These are phyloP conservation scores for Nematolebias whitei DNA, from an alignment of 2,113 vertebrate species.

Conservation along the genomic window DNA sequence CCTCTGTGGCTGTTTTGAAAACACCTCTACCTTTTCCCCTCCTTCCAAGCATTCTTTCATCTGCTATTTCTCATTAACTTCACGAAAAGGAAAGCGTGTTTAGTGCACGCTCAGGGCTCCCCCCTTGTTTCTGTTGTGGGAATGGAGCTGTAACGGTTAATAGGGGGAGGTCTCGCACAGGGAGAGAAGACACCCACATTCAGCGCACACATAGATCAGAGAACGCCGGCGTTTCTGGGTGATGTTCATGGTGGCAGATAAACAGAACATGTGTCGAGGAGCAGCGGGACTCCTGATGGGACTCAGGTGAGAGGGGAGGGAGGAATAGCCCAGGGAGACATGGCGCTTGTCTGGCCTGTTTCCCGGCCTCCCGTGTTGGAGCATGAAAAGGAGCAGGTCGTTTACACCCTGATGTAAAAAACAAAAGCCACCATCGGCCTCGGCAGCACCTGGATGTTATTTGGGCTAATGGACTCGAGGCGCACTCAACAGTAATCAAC, in stretches of 20 bases:
- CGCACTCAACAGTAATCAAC: conserved; percentile 78
- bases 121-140: conserved; percentile 67
- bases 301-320: conserved; percentile 63
- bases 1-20: conserved; percentile 72
- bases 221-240: conserved; percentile 37
- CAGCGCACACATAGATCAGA: conserved; percentile 61
- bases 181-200: conserved; percentile 66
- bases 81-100: conserved; percentile 58
- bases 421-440: conserved; percentile 70
- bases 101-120: conserved; percentile 30
- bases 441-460: conserved; percentile 83
- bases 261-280: conserved; percentile 37
- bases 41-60: conserved; percentile 58
- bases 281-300: conserved; percentile 50
- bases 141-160: conserved; percentile 55
- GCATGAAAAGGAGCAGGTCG: conserved; percentile 78
- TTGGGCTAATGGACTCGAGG: conserved; percentile 80
- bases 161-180: conserved; percentile 68
- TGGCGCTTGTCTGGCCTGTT: conserved; percentile 75
- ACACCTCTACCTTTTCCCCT: conserved; percentile 65
- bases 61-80: conserved; percentile 73
- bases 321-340: conserved; percentile 71
- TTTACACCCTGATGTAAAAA: conserved; percentile 77
- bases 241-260: conserved; percentile 46
- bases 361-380: conserved; percentile 80